A percentile compares a stretch with the other conserved stretches of the same genome.
Evolutionary conservation across 2,113 vertebrate genomes (phyloP).

Genomic region (Alligator mississippiensis): DNA sequence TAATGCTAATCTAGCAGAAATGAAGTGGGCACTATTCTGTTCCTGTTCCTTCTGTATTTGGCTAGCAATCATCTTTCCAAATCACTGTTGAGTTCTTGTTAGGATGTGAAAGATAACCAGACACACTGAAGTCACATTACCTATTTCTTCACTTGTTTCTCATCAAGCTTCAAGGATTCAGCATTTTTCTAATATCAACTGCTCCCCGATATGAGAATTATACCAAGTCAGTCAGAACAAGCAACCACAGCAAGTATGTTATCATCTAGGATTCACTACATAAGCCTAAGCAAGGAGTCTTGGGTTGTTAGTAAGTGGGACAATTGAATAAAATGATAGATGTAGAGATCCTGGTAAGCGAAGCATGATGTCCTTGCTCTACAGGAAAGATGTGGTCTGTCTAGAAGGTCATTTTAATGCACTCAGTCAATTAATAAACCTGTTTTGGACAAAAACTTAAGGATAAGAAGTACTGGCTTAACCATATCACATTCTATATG

Average conservation of each 20-base stretch:
- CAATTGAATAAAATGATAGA: not conserved
- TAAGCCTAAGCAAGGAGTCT: not conserved
- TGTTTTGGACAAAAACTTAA: not conserved
- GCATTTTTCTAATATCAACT: not conserved
- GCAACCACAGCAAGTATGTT: not conserved
- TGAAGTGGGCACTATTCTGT: not conserved
- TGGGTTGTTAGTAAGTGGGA: not conserved
- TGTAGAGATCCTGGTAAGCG: not conserved
- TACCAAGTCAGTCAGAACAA: not conserved
- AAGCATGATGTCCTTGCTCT: not conserved
- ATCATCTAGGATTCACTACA: not conserved
- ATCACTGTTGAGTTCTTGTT: not conserved
- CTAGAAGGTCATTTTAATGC: not conserved
- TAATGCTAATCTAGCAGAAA: not conserved
- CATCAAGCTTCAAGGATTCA: not conserved
- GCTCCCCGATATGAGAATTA: not conserved
- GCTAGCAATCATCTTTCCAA: not conserved
- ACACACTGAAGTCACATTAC: not conserved
- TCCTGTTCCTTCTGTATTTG: not conserved
- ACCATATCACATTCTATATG: not conserved
- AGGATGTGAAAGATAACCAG: not conserved
- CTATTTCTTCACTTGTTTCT: constrained; percentile 16
- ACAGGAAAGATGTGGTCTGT: not conserved
- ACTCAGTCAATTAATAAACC: not conserved
- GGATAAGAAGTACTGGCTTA: not conserved